Percentiles rank a stretch among this genome's conserved stretches.
These are phyloP conservation scores for Spilosoma lubricipeda DNA, from an alignment of 2,888 invertebrate genomes.

Conservation along the genomic window DNA sequence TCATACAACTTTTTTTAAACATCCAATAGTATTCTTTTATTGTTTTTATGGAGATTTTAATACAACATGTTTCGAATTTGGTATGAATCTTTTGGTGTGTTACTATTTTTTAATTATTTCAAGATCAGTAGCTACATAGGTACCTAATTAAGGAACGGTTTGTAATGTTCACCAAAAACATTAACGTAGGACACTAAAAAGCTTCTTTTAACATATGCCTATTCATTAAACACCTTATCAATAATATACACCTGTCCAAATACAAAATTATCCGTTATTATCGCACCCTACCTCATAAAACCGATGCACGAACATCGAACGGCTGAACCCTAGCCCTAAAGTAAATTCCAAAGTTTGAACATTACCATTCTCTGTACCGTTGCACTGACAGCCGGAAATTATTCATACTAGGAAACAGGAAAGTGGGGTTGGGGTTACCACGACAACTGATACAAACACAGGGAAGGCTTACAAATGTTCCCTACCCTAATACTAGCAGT, in stretches of 20 bases:
- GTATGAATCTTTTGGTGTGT: not conserved
- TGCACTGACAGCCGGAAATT: constrained; percentile 78
- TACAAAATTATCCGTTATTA: constrained; percentile 5
- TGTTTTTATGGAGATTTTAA: too few species aligned
- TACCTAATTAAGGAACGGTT: too few species aligned
- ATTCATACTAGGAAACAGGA: constrained; percentile 58
- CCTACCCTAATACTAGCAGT: constrained; percentile 27
- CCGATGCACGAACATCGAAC: constrained; percentile 25
- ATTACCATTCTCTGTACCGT: constrained; percentile 42
- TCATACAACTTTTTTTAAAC: not conserved
- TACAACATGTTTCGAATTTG: not conserved
- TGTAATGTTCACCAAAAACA: not conserved
- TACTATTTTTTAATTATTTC: not conserved
- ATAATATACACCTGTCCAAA: not conserved
- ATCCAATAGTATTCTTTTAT: too few species aligned
- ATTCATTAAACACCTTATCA: not conserved
- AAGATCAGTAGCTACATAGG: not conserved
- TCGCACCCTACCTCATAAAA: constrained; percentile 8
- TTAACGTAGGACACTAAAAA: not conserved
- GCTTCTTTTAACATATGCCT: not conserved
- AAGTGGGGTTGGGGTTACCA: constrained; percentile 73
- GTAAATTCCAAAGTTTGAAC: constrained; percentile 42
- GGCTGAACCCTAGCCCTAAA: constrained; percentile 33
- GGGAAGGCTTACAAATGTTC: constrained; percentile 69
- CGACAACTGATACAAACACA: constrained; percentile 77